Evolutionary conservation across 1,140 invertebrate species (phyloP).

Genomic region (Oryzaephilus surinamensis): DNA sequence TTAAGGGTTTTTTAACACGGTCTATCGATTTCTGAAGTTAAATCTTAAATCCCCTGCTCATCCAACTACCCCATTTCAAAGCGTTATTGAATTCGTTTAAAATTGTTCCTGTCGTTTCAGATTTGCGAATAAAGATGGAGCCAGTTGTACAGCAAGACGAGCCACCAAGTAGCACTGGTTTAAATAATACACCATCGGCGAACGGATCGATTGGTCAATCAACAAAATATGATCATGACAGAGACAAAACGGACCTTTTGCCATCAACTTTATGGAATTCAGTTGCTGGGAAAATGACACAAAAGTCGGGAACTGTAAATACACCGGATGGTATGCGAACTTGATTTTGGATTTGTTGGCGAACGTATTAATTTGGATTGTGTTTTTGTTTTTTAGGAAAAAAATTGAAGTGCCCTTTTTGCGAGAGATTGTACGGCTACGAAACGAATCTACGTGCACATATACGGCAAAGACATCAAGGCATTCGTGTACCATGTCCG

Average conservation of each 20-base stretch:
- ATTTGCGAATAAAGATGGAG: constrained; percentile 54
- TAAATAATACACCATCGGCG: constrained; percentile 26
- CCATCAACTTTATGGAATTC: constrained; percentile 45
- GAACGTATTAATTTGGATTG: neutral
- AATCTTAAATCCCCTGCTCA: no score
- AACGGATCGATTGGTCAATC: constrained; percentile 32
- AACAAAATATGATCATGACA: constrained; percentile 29
- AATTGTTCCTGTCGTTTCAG: constrained; percentile 36
- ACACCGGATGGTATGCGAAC: constrained; percentile 46
- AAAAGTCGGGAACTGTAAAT: constrained; percentile 46
- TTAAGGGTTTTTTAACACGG: no score
- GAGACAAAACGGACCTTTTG: constrained; percentile 39
- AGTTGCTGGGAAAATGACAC: constrained; percentile 37
- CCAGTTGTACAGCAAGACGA: constrained; percentile 41
- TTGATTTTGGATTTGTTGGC: constrained; percentile 2
- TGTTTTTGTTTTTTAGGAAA: constrained; percentile 48
- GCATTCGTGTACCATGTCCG: constrained; percentile 77
- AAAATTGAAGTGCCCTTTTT: constrained; percentile 84
- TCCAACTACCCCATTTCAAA: no score
- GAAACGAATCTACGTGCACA: constrained; percentile 85
- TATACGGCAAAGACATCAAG: constrained; percentile 80
- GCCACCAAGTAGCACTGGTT: constrained; percentile 38
- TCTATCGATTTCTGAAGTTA: no score
- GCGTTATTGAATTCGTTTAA: no score
- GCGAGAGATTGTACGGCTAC: constrained; percentile 84